phyloP scores from a whole-genome alignment of 2,113 vertebrate species.

The Sinocyclocheilus rhinocerous region DNA sequence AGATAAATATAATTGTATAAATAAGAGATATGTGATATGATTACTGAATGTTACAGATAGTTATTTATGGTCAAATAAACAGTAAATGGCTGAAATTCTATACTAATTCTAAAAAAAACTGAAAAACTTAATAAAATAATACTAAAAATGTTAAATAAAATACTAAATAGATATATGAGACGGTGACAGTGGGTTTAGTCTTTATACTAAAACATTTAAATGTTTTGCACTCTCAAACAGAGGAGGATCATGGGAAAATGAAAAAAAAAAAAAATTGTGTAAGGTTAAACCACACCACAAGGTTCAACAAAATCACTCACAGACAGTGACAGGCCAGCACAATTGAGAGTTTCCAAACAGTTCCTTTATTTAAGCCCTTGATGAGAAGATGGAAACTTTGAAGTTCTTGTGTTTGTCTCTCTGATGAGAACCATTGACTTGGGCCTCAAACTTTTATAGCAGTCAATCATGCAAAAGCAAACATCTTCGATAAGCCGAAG shows the following conservation, averaged over 20 bases:
- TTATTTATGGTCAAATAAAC: too few species aligned
- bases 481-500: conserved; percentile 28
- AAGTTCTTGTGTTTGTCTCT: conserved; percentile 49
- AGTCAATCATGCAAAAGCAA: conserved; percentile 51
- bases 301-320: conserved; percentile 31
- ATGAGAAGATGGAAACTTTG: conserved; percentile 29
- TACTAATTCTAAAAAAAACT: too few species aligned
- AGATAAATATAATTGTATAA: too few species aligned
- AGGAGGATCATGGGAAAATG: not conserved
- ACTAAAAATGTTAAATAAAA: too few species aligned
- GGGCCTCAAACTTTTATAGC: conserved; percentile 45
- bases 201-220: not conserved
- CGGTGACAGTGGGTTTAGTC: not conserved
- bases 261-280: not conserved
- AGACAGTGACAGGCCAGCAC: conserved; percentile 17
- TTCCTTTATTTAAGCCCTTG: conserved; percentile 50
- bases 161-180: not conserved
- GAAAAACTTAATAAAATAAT: too few species aligned
- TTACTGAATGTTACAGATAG: too few species aligned
- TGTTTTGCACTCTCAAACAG: not conserved
- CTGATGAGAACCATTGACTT: conserved; percentile 44
- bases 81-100: too few species aligned
- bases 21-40: too few species aligned
- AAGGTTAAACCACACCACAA: conserved; percentile 1
- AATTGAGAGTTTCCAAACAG: conserved; percentile 33